Evolutionary conservation across 35 echinoderm and acorn worm genomes (phyloP), one percentile per base, ranked within the genome.

Genomic region (Ophiothrix spiculata): DNA sequence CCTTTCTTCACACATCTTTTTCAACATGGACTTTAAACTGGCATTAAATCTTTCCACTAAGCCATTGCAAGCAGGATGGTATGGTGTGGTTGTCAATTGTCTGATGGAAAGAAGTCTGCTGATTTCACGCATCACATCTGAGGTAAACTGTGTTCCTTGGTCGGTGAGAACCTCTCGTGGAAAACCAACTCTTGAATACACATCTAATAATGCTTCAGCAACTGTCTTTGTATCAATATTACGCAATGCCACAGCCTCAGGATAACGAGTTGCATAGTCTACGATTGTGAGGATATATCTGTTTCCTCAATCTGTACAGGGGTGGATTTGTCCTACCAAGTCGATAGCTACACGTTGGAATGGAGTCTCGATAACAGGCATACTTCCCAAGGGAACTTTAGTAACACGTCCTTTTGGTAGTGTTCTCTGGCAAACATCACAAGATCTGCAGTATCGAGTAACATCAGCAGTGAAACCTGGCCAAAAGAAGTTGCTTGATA

Each of bases 41-140:
- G 31, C 83, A 49, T 91, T 95, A 37, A 88, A 95, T 21, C 86
- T 83, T 76, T 92, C 93, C 14, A 91, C 89, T 36, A 95, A 39
- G 25, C 93, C 33, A 21, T 2, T 37, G 84, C 79, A 84, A 23
- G 35, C 76, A 6, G 89, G 85, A 88, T 95, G 83, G 35, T 91
- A 95, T 28, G 93, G 84, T 12, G 78, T 91, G 4, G 85, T 87
- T 0, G 75, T 91, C 37, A 95, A 41, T 74, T 87, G 84, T 36
- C 38, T 56, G 40, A 84, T 74, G 11, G n/a, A 38, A 32, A 79
- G 54, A 4, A 88, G 39, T 12, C 77, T 31, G 35, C 78, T 82
- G 4, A 25, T n/a, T 87, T 0, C 73, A 23, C 39, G 63, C 81
- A 40, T 91, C 15, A 88, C n/a, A 11, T 36, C 49, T 46, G 86